A percentile compares a stretch with the other conserved stretches of the same genome.
phyloP scores from a whole-genome alignment of 2,113 vertebrate genomes.

The Chlorodrepanis virens region DNA sequence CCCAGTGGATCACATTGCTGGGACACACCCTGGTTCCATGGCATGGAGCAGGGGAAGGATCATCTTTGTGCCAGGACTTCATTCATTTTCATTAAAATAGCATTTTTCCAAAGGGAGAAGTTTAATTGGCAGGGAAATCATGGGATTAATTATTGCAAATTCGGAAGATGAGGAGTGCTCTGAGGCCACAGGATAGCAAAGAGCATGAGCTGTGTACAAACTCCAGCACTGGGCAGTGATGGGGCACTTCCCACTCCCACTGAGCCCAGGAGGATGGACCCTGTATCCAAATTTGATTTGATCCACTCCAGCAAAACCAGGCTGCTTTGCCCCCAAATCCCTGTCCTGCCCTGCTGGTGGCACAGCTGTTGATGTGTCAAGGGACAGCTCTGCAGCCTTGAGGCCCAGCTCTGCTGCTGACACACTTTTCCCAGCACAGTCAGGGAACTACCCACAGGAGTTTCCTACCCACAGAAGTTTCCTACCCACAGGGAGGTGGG shows the following conservation, averaged over 20 bases:
- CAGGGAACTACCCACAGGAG: background rate
- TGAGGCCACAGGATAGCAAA: background rate
- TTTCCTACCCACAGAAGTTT: background rate
- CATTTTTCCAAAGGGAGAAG: background rate
- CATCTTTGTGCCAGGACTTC: background rate
- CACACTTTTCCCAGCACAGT: background rate
- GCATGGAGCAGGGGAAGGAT: accelerated
- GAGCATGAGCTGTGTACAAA: background rate
- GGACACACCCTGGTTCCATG: background rate
- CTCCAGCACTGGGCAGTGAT: accelerated
- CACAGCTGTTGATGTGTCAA: background rate
- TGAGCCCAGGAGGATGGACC: accelerated
- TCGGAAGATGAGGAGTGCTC: accelerated
- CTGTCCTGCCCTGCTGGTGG: background rate
- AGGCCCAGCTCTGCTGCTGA: background rate
- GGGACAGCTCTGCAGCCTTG: background rate
- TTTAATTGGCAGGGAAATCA: background rate
- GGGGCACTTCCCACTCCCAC: accelerated
- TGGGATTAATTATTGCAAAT: no score
- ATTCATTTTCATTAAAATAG: background rate
- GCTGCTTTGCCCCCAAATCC: background rate
- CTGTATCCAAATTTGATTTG: background rate
- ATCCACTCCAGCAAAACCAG: accelerated
- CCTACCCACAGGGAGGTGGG: background rate
- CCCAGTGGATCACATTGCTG: background rate